Conservation (phyloP, 2,888 invertebrate genomes). For the Ophraella communa region DNA sequence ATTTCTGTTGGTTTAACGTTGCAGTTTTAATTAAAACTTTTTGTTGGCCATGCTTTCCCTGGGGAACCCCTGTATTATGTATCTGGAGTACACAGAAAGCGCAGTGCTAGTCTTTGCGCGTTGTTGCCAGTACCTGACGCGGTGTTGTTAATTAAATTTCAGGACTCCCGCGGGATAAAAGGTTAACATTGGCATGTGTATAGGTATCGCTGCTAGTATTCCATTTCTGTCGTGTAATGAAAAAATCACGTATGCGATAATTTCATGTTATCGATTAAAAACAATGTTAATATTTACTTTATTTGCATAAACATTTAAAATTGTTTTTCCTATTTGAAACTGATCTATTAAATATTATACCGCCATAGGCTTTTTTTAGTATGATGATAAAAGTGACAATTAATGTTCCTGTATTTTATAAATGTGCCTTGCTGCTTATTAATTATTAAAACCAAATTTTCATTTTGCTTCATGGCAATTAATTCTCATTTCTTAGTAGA, state of each 20-base stretch:
- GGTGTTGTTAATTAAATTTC: slow-evolving; percentile 35
- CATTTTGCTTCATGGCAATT: no score
- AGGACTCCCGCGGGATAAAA: slow-evolving; percentile 23
- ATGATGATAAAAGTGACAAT: no score
- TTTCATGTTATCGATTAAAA: not conserved
- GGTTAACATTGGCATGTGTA: slow-evolving; percentile 27
- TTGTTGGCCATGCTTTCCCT: slow-evolving; percentile 19
- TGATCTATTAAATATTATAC: no score
- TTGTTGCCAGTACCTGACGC: slow-evolving; percentile 26
- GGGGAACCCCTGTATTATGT: slow-evolving; percentile 20
- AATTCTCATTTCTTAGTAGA: no score
- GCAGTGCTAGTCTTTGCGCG: not conserved
- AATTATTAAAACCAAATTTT: no score
- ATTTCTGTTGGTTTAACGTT: slow-evolving; percentile 17
- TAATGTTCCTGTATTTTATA: no score
- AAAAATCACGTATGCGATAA: not conserved
- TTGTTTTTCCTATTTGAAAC: no score
- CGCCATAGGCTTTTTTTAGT: no score
- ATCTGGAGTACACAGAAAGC: slow-evolving; percentile 26
- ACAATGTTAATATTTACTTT: not conserved
- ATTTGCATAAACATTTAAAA: not conserved
- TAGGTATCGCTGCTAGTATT: not conserved
- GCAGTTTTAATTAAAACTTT: slow-evolving; percentile 33
- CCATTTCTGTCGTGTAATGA: not conserved
- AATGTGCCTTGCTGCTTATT: no score